Conservation (phyloP, 2,797 vertebrate genomes). For the Atherinosoma microstoma region DNA sequence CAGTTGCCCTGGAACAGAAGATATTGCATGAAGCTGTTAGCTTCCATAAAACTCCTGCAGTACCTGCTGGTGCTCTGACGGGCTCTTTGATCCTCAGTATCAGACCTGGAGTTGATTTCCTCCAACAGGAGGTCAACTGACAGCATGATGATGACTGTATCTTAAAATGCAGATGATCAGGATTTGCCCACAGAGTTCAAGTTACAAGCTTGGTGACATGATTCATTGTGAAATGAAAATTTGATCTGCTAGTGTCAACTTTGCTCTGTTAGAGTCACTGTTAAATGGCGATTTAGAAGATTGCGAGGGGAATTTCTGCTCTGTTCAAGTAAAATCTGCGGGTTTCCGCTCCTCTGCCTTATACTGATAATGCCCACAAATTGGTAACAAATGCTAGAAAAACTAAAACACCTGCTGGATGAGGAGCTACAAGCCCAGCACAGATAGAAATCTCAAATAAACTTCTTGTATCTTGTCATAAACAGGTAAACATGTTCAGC, state of each 20-base stretch:
- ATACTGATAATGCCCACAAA: conserved; percentile 38
- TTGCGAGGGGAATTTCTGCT: conserved; percentile 12
- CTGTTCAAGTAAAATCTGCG: conserved; percentile 19
- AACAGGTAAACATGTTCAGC: conserved; percentile 11
- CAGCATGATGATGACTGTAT: neutral
- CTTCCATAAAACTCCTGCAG: conserved; percentile 53
- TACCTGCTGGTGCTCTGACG: conserved; percentile 42
- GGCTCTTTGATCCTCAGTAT: conserved; percentile 45
- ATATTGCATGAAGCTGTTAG: conserved; percentile 50
- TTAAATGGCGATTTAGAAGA: conserved; percentile 17
- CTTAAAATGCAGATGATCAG: neutral
- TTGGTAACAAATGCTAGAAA: conserved; percentile 49
- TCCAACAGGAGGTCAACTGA: conserved; percentile 17
- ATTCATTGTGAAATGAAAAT: conserved; percentile 3
- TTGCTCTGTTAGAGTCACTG: conserved; percentile 6
- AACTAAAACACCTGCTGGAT: conserved; percentile 54
- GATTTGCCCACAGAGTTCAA: neutral
- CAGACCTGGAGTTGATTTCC: conserved; percentile 37
- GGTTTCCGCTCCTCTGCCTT: conserved; percentile 24
- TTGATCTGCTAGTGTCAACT: neutral
- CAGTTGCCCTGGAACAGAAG: conserved; percentile 22
- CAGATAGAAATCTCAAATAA: neutral
- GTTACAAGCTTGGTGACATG: neutral
- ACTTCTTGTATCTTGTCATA: conserved; percentile 3
- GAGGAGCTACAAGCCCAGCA: neutral